phyloP scores from a whole-genome alignment of 2,888 invertebrate genomes.

The Torymus tubicola region DNA sequence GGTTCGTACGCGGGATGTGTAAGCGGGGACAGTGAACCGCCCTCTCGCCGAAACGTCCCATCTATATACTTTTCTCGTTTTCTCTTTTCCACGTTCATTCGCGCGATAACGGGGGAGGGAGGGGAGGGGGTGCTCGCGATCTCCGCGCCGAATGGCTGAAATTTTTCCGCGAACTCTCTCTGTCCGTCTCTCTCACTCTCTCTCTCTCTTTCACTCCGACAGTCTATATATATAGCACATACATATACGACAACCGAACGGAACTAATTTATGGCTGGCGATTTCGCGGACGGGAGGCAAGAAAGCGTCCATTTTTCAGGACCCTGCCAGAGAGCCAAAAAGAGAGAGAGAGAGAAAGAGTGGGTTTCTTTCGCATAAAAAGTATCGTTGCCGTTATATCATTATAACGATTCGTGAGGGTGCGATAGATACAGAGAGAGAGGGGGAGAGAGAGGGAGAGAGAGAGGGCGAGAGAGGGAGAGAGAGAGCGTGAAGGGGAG shows the following conservation, averaged over 20 bases:
- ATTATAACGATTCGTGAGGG: conserved; percentile 28
- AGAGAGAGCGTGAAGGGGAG: no score
- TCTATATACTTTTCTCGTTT: conserved; percentile 30
- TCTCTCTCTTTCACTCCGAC: neutral
- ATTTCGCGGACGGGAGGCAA: conserved; percentile 62
- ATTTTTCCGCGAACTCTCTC: conserved; percentile 54
- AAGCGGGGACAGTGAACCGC: neutral
- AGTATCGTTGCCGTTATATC: conserved; percentile 35
- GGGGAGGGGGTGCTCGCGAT: conserved; percentile 1
- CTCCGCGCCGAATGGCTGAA: conserved; percentile 51
- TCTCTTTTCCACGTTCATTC: neutral
- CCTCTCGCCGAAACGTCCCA: conserved; percentile 1
- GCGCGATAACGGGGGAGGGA: conserved; percentile 54
- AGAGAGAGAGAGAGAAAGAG: conserved; percentile 5
- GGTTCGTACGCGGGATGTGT: no score
- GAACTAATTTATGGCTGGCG: conserved; percentile 65
- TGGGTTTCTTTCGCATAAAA: conserved; percentile 32
- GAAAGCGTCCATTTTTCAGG: conserved; percentile 66
- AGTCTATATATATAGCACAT: neutral
- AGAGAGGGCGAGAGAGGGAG: neutral
- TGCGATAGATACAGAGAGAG: neutral
- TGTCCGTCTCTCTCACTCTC: no score
- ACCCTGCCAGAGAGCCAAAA: neutral
- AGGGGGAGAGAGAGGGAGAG: neutral
- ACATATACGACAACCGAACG: conserved; percentile 12